Evolutionary conservation across 2,888 invertebrate species (phyloP).

Genomic region (Ophioninae sp.): DNA sequence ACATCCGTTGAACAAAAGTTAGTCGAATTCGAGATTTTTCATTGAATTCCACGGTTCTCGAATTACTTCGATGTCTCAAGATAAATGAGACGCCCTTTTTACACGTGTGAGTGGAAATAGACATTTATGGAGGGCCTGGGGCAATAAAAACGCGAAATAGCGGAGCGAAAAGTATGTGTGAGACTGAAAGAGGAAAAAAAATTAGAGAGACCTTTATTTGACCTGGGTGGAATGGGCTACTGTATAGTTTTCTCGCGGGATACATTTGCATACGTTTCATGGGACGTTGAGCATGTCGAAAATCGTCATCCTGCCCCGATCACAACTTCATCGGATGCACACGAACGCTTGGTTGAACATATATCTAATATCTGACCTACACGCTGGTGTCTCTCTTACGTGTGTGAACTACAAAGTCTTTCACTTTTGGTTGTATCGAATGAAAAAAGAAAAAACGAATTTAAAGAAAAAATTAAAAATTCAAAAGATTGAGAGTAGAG

Average conservation of each 20-base stretch:
- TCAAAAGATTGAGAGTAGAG: neutral
- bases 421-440: conserved; percentile 29
- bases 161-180: conserved; percentile 10
- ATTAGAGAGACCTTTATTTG: conserved; percentile 15
- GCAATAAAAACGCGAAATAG: conserved; percentile 33
- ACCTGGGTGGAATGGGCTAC: conserved; percentile 31
- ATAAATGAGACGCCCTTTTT: neutral
- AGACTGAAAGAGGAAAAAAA: conserved; percentile 22
- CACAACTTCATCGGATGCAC: conserved; percentile 37
- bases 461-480: neutral
- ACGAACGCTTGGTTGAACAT: conserved; percentile 52
- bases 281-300: conserved; percentile 57
- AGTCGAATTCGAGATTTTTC: neutral
- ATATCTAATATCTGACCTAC: conserved; percentile 1
- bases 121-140: conserved; percentile 14
- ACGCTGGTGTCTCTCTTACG: conserved; percentile 12
- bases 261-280: conserved; percentile 58
- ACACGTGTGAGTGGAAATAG: neutral
- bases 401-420: conserved; percentile 21
- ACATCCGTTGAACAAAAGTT: neutral
- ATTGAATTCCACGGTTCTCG: neutral
- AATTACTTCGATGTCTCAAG: neutral
- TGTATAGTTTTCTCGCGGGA: conserved; percentile 14
- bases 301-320: conserved; percentile 49
- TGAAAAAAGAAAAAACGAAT: conserved; percentile 4